Evolutionary conservation across 2,888 invertebrate genomes (phyloP).

Genomic region (Ormyrus rosae): DNA sequence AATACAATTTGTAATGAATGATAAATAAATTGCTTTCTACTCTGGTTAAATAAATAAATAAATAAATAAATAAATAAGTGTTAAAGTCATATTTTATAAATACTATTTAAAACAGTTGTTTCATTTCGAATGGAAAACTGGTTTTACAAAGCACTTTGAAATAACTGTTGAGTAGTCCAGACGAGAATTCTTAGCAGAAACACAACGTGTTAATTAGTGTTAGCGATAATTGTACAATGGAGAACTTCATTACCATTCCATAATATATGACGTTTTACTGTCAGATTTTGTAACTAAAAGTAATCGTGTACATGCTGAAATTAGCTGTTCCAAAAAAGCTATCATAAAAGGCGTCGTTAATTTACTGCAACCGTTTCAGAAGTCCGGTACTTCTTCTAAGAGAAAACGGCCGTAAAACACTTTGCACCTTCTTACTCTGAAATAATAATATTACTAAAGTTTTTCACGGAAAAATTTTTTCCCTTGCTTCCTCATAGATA

Average conservation of each 20-base stretch:
- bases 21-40: too few relatives aligned
- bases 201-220: background rate
- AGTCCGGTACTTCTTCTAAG: background rate
- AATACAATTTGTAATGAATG: too few relatives aligned
- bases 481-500: too few relatives aligned
- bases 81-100: too few relatives aligned
- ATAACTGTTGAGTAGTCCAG: too few relatives aligned
- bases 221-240: conserved; percentile 2
- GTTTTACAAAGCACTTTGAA: background rate
- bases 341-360: conserved; percentile 36
- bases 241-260: conserved; percentile 25
- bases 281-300: conserved; percentile 18
- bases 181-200: background rate
- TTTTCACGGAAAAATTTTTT: too few relatives aligned
- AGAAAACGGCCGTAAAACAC: conserved; percentile 35
- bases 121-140: background rate
- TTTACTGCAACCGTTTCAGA: conserved; percentile 33
- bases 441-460: too few relatives aligned
- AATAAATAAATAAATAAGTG: too few relatives aligned
- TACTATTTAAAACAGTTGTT: too few relatives aligned
- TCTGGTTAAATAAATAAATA: too few relatives aligned
- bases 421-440: background rate
- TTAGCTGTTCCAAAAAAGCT: conserved; percentile 19
- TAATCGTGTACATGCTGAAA: conserved; percentile 24
- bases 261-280: conserved; percentile 35